Percentiles rank a stretch among this genome's conserved stretches.
Evolutionary conservation across 2,888 invertebrate genomes (phyloP).

Genomic region (Neoitamus cyanurus): DNA sequence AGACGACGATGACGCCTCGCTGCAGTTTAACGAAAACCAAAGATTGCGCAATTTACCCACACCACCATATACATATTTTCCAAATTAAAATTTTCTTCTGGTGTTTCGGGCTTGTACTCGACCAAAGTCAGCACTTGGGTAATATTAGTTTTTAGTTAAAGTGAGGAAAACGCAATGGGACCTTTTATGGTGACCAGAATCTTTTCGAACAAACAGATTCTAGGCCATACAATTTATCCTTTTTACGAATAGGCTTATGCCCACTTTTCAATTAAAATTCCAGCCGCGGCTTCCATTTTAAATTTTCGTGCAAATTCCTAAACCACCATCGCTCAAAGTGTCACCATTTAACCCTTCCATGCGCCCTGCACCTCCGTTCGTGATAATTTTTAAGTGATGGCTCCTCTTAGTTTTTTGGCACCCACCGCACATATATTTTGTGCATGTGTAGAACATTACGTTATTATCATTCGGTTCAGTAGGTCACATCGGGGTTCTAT

Average conservation of each 20-base stretch:
- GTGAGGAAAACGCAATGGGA: background rate
- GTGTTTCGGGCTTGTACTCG: background rate
- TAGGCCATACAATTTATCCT: background rate
- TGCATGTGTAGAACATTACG: background rate
- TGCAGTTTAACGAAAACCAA: background rate
- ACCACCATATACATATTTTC: background rate
- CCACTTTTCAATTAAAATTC: background rate
- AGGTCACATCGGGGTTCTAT: background rate
- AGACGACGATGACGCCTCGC: background rate
- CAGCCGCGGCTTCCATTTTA: background rate
- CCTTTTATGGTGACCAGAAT: background rate
- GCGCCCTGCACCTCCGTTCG: background rate
- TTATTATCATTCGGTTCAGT: constrained; percentile 17
- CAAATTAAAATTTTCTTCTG: background rate
- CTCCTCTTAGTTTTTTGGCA: background rate
- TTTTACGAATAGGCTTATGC: background rate
- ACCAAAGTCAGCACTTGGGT: background rate
- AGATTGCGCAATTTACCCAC: background rate
- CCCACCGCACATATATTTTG: background rate
- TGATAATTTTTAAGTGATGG: constrained; percentile 36
- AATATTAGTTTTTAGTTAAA: background rate
- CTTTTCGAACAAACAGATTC: background rate
- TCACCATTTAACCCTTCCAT: constrained; percentile 21
- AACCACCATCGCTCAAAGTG: constrained; percentile 16
- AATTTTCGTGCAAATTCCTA: constrained; percentile 13